Evolutionary conservation across 2,113 vertebrate genomes (phyloP), one percentile per base, ranked within the genome.

Genomic region (Callocephalon fimbriatum): DNA sequence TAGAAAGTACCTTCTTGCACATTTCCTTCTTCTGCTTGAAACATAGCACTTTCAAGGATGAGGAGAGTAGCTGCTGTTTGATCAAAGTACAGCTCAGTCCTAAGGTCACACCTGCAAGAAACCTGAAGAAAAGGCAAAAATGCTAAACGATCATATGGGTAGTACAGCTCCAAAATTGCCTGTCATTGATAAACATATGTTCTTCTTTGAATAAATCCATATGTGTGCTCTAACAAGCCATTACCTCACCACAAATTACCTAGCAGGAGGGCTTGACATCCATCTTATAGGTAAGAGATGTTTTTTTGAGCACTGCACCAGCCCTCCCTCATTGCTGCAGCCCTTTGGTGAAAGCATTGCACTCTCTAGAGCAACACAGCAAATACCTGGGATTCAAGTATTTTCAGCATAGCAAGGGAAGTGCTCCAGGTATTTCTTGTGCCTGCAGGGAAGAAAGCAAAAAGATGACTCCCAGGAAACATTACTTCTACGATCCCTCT

Each of bases 311-410:
- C 31, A 13, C 29, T 26, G 35, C 10, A 29, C 14, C 44, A 63
- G n/a, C 27, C 26, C 20, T 50, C 5, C 47, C 47, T 17, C 40
- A 29, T 45, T 1, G 35, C 77, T 61, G 59, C 23, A 58, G 67
- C 1, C 0, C 37, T 73, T 40, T 48, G 47, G 15, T 50, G 38
- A 32, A 59, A 74, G 47, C 4, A 3, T 0, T 35, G n/a, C 18
- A 20, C 4, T 32, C 40, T 15, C 1, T 2, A 23, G 71, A 86
- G 82, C 35, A 51, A 12, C 31, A n/a, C 23, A 48, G 37, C 53
- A 61, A 82, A 61, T 4, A 22, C 14, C 54, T 32, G 45, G 47
- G 22, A 22, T 67, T n/a, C 17, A 42, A 7, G 31, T 45, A 44
- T 31, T 80, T 38, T 4, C 68, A 62, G 5, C 0, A 1, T 5